Percentiles rank a stretch among this genome's conserved stretches.
Evolutionary conservation across 2,797 vertebrate genomes (phyloP).

Genomic region (Rhynchotus rufescens): DNA sequence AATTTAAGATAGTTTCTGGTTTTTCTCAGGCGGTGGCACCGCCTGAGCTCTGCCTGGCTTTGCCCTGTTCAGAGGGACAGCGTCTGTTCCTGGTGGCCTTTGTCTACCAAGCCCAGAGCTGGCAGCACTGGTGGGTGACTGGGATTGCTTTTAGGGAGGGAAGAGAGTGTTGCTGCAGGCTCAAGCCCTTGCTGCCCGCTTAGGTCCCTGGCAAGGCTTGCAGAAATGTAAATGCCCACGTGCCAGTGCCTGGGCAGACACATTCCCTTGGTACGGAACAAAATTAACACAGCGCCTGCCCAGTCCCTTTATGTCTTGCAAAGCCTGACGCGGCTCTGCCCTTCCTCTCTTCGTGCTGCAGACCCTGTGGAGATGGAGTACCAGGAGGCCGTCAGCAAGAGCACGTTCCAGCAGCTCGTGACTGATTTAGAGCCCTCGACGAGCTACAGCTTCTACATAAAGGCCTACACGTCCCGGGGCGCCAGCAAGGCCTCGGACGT

Average conservation of each 20-base stretch:
- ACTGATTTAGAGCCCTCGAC: constrained; percentile 95
- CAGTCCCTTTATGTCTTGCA: neutral
- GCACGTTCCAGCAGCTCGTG: constrained; percentile 93
- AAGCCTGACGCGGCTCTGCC: neutral
- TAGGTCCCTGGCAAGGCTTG: neutral
- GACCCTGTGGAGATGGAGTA: constrained; percentile 95
- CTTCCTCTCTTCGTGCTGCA: constrained; percentile 61
- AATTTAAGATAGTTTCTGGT: too few species aligned
- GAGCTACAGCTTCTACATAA: constrained; percentile 96
- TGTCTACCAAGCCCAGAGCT: neutral
- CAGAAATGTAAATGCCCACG: neutral
- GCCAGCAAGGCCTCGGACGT: constrained; percentile 92
- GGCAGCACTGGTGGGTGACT: neutral
- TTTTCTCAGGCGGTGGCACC: neutral
- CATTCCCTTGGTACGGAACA: neutral
- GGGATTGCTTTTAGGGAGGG: neutral
- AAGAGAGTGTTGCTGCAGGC: accelerated
- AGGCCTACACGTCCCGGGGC: constrained; percentile 95
- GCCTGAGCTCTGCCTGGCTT: neutral
- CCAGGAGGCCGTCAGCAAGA: constrained; percentile 97
- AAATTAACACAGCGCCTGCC: neutral
- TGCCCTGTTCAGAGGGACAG: neutral
- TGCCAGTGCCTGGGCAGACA: neutral
- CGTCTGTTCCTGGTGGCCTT: neutral
- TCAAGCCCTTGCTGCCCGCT: neutral